These are phyloP conservation scores for Phasianus colchicus DNA, from an alignment of 2,113 vertebrate genomes.

Conservation along the genomic window DNA sequence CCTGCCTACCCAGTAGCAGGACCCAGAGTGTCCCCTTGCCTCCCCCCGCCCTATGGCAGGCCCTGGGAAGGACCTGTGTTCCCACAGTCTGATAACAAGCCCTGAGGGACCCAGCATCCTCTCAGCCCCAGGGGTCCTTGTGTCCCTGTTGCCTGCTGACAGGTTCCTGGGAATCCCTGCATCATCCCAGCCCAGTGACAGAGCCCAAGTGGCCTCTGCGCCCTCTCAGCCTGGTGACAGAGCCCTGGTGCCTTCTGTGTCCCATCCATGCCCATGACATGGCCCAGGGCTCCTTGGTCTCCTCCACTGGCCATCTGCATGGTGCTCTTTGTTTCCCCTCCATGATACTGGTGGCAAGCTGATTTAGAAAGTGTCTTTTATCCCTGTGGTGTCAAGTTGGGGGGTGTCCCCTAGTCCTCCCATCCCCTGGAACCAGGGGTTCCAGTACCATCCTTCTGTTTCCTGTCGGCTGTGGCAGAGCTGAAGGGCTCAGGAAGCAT, in stretches of 20 bases:
- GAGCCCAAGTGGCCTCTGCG: too few relatives aligned
- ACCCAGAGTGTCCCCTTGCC: too few relatives aligned
- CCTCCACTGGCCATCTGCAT: background rate
- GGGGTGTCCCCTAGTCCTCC: background rate
- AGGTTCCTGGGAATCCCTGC: fast-evolving
- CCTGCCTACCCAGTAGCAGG: too few relatives aligned
- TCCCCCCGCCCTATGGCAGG: background rate
- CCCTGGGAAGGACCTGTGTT: background rate
- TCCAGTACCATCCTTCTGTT: background rate
- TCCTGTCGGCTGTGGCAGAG: too few relatives aligned
- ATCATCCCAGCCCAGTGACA: background rate
- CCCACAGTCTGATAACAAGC: background rate
- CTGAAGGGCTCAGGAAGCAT: background rate
- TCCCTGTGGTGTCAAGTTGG: background rate
- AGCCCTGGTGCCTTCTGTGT: background rate
- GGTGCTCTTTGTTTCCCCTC: background rate
- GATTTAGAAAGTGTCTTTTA: background rate
- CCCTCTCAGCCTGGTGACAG: too few relatives aligned
- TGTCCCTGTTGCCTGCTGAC: background rate
- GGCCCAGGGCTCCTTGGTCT: too few relatives aligned
- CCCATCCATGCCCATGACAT: fast-evolving
- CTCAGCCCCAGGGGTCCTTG: background rate
- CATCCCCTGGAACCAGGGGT: background rate
- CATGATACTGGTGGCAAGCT: background rate
- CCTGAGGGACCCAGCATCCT: too few relatives aligned